Evolutionary conservation across 2,888 invertebrate species (phyloP).

Genomic region (Drosophila pseudotakahashii): DNA sequence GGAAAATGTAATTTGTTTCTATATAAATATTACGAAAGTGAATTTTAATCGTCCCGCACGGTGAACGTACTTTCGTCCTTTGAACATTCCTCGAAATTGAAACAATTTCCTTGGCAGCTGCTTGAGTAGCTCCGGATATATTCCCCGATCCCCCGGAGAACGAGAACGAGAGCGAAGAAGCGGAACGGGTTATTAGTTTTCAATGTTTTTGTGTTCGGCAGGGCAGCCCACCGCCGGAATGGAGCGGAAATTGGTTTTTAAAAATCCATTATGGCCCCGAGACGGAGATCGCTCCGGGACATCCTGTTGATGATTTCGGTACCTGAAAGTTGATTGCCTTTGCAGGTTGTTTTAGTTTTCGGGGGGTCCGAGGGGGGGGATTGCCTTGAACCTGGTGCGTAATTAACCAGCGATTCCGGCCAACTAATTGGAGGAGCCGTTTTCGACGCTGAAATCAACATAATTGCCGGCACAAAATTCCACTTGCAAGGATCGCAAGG

Average conservation of each 20-base stretch:
- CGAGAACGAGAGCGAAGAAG: background rate
- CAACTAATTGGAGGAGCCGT: slow-evolving; percentile 35
- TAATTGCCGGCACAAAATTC: slow-evolving; percentile 63
- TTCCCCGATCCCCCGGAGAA: slow-evolving; percentile 21
- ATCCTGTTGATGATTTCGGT: slow-evolving; percentile 47
- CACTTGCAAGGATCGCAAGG: slow-evolving; percentile 29
- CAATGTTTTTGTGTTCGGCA: slow-evolving; percentile 48
- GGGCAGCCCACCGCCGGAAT: slow-evolving; percentile 33
- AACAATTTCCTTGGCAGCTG: slow-evolving; percentile 75
- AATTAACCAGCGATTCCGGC: slow-evolving; percentile 56
- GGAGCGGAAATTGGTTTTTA: slow-evolving; percentile 75
- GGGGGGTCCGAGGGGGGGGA: too few relatives aligned
- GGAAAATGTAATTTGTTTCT: slow-evolving; percentile 75
- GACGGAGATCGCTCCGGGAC: slow-evolving; percentile 47
- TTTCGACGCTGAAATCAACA: slow-evolving; percentile 55
- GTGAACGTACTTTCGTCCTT: slow-evolving; percentile 43
- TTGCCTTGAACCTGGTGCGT: slow-evolving; percentile 14
- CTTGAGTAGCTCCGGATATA: slow-evolving; percentile 28
- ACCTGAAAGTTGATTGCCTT: slow-evolving; percentile 25
- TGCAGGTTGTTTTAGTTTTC: background rate
- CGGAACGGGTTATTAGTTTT: slow-evolving; percentile 77
- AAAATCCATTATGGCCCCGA: slow-evolving; percentile 70
- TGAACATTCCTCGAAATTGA: slow-evolving; percentile 72
- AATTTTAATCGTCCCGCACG: slow-evolving; percentile 69
- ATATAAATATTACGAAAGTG: slow-evolving; percentile 77